Base-by-base conservation (phyloP, 35 echinoderm and acorn worm genomes). In the Anneissia japonica region DNA sequence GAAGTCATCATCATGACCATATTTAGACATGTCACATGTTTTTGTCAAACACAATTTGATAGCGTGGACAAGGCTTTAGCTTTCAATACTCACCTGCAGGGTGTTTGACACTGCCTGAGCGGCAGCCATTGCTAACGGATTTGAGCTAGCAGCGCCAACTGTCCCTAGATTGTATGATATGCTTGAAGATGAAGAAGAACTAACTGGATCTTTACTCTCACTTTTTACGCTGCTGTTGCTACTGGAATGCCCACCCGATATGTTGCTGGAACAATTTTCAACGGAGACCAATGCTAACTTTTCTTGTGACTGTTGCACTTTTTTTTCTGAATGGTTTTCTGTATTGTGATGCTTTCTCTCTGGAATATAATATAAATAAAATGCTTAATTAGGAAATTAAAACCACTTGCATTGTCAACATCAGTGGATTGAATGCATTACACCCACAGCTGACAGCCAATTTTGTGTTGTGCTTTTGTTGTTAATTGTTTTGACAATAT, bases 101-200 rank as follows among this genome's bases (percentile, higher is more conserved):
- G 96, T 99, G 51, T 99, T 93, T 33, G 96, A 91, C 0, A 99
- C 96, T 84, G 96, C 96, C 84, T 93, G 93, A 14, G 96, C 96
- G 34, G 96, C 96, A 82, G 96, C 96, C 83, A 99, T 84, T 4
- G 96, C 96, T 56, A 99, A 91, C 31, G 96, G 92, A 86, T 88
- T 95, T n/a, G 46, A 82, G 37, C 86, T 93, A 17, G 86, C 87
- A 74, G 96, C 93, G 55, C 96, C 96, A 21, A 99, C 92, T 40
- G 87, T 82, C 0, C 92, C 96, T 36, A 99, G 77, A 35, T 56
- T 93, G 87, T 99, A 99, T 3, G 96, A 94, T 35, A 99, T 39
- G 33, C 92, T 55, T 78, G 56, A 0, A 31, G 46, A 35, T 79
- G 89, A 73, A 35, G 87, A 39, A 5, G 83, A 35, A 0, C 26